phyloP scores from a whole-genome alignment of 2,113 vertebrate genomes.

The Microtus ochrogaster region DNA sequence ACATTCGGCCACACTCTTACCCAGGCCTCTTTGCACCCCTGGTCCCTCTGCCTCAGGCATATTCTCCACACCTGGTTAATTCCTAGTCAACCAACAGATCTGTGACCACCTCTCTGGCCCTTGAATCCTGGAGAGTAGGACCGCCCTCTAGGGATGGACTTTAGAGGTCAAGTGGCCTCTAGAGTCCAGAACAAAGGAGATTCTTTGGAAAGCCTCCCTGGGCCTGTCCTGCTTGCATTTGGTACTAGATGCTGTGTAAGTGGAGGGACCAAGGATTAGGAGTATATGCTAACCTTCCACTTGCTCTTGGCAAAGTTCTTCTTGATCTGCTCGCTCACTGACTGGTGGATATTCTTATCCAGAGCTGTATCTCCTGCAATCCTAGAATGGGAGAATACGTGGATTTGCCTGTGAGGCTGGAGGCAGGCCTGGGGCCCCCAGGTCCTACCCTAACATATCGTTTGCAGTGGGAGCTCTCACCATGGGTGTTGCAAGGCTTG shows the following conservation, averaged over 20 bases:
- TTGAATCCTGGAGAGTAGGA: background rate
- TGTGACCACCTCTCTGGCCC: background rate
- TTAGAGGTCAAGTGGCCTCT: background rate
- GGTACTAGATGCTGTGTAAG: background rate
- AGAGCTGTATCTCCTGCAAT: slow-evolving; percentile 97
- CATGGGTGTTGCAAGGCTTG: slow-evolving; percentile 98
- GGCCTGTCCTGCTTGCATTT: background rate
- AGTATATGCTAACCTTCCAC: slow-evolving; percentile 92
- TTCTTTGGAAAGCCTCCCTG: slow-evolving; percentile 23
- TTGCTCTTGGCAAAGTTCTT: slow-evolving; percentile 99
- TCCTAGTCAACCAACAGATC: background rate
- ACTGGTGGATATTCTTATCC: slow-evolving; percentile 99
- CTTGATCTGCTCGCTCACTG: slow-evolving; percentile 98
- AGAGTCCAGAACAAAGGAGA: background rate
- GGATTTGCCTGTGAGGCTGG: background rate
- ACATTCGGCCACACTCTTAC: background rate
- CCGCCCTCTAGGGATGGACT: background rate
- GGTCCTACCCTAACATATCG: background rate
- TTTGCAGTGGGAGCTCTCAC: slow-evolving; percentile 82
- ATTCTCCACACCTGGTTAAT: background rate
- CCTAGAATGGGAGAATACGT: slow-evolving; percentile 82
- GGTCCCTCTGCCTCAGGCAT: background rate
- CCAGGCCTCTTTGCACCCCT: background rate
- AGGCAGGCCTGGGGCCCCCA: background rate
- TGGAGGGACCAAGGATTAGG: background rate